phyloP scores from a whole-genome alignment of 2,113 vertebrate genomes.

The Tupaia chinensis region DNA sequence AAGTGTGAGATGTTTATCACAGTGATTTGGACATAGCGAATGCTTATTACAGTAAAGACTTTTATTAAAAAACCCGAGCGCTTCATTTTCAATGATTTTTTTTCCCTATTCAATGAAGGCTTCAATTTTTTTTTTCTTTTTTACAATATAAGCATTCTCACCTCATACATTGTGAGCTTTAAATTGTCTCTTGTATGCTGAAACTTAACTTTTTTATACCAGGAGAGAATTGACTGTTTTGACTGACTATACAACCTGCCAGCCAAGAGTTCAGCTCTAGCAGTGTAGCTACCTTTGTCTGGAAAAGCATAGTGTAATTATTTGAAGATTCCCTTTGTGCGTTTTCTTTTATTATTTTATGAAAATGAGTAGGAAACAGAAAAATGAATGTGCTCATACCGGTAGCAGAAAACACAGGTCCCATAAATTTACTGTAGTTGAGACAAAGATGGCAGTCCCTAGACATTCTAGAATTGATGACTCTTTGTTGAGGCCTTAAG shows the following conservation, averaged over 20 bases:
- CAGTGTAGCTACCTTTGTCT: conserved; percentile 53
- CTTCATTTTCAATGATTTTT: conserved; percentile 44
- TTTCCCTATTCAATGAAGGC: not conserved
- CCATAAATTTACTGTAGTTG: conserved; percentile 50
- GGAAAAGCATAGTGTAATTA: conserved; percentile 16
- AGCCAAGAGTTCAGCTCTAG: not conserved
- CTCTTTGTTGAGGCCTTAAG: not conserved
- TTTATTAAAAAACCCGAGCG: conserved; percentile 37
- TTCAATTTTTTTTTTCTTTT: not conserved
- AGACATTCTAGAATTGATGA: conserved; percentile 52
- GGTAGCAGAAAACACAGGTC: not conserved
- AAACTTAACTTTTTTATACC: not conserved
- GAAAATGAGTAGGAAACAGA: conserved; percentile 61
- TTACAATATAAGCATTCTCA: not conserved
- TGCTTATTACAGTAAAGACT: conserved; percentile 8
- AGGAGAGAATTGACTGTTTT: conserved; percentile 1
- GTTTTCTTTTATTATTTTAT: conserved; percentile 61
- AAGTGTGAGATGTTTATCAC: not conserved
- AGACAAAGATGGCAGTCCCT: conserved; percentile 60
- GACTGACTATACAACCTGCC: not conserved
- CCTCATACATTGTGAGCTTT: not conserved
- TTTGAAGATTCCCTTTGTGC: conserved; percentile 43
- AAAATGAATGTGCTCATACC: conserved; percentile 38
- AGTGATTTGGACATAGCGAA: not conserved
- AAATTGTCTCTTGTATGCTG: not conserved